Evolutionary conservation across 2,113 vertebrate species (phyloP), one percentile per base, ranked within the genome.

Genomic region (Seriola quinqueradiata): DNA sequence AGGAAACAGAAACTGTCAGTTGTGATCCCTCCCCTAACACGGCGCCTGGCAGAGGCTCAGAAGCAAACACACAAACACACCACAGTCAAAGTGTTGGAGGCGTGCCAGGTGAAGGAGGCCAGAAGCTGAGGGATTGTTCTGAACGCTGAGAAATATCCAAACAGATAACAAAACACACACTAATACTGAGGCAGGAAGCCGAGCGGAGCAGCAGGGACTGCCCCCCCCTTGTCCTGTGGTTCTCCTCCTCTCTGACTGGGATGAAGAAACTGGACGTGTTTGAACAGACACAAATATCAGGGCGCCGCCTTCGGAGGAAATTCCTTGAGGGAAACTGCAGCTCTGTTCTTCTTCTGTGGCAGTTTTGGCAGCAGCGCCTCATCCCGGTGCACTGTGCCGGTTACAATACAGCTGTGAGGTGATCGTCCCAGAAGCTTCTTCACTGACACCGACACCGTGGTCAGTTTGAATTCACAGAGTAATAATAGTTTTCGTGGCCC

Each of bases 111-210:
- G 23, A 79, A 79, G 61, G 52, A 34, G 83, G 81, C 84, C 75
- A 82, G 83, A 79, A 61, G 64, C 80, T 76, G 84, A 89, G 73
- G 87, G 77, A 84, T 61, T 82, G 78, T 75, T 89, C 73, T 81
- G 76, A 90, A 88, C 82, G 69, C 63, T 76, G 81, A 82, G 78
- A 88, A 81, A 79, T 71, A 84, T 73, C 74, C 82, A 83, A 77
- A 82, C 65, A 70, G 79, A 87, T 52, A 84, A 86, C 57, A 72
- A 81, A 83, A 75, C 11, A 5, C 55, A 71, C 54, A 76, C 67
- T 79, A 88, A 58, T 78, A 78, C 23, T 23, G 66, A 21, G 75
- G 38, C 66, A 71, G 67, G 54, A 57, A 80, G 63, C 85, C 25
- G 52, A 72, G 65, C 81, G 16, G 55, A 77, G 54, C 25, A 73